Evolutionary conservation across 2,797 vertebrate species (phyloP), one percentile per base, ranked within the genome.

Genomic region (Petrocephalus sullivani): DNA sequence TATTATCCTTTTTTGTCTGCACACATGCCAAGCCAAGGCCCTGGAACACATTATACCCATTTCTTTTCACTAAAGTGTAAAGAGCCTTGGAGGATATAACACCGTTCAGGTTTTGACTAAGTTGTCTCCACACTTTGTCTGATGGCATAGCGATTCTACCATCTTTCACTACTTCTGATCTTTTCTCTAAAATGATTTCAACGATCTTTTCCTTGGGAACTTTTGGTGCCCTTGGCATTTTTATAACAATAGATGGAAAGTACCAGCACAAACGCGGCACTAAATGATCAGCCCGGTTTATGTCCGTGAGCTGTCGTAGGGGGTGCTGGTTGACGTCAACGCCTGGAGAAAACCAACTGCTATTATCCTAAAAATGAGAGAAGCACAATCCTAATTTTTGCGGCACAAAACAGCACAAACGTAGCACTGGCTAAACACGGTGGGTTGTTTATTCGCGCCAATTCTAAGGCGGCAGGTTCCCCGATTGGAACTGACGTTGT

Each of bases 61-160:
- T 91, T 85, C 51, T n/a, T 53, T 90, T 90, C 2, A 90, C 87
- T 87, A 90, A 88, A 4, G 89, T 89, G 64, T 90, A 89, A 37
- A 89, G 71, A 37, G 67, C 58, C 57, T 90, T 90, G 78, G 86
- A 14, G 4, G 64, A 54, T 3, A 89, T 87, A 33, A 61, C 87
- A 21, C 83, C 23, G 53, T 78, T 82, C 21, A 89, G 89, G 19
- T 87, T 54, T 53, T 90, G 4, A 61, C 85, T 89, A 28, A 88
- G 41, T 56, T 87, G 84, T 75, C n/a, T 14, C 82, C 75, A 81
- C 41, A 81, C 75, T 75, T 75, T 75, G 33, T 75, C 67, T 75
- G 67, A 75, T 75, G 67, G 67, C 33, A 75, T 33, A 75, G 67
- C 14, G 67, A 75, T 75, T 41, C 33, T 75, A 33, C 67, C 67